Base-by-base conservation (phyloP, 2,797 vertebrate species). In the Rhinatrema bivittatum region DNA sequence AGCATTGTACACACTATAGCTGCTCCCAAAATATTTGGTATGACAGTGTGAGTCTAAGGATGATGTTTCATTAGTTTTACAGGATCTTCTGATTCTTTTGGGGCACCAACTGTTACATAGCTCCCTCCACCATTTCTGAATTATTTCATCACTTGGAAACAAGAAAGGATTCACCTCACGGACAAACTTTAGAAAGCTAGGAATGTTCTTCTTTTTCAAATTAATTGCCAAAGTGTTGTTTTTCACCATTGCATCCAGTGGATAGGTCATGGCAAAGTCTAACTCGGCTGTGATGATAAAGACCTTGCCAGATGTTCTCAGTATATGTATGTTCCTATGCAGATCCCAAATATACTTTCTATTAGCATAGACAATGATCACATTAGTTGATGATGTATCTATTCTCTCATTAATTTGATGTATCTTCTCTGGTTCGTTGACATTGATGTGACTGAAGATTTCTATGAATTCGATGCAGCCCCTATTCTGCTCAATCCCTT, bases 61-160 rank as follows among this genome's bases (percentile, higher is more conserved):
- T 22, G 16, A 10, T 14, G 46, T 20, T 15, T 46, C 46, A 13
- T 23, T 49, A 22, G 46, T 49, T 28, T 46, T 49, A 15, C 49
- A 49, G 10, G 46, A 11, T 26, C 12, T 49, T 23, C 38, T 49
- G 18, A 27, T 23, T 25, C 49, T 49, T 23, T 42, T 36, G 8
- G 46, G 38, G 35, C 46, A 49, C n/a, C 46, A 21, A 15, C 42
- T 49, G 32, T 36, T 38, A 32, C 46, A 49, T 3, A 49, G 13
- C 20, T 49, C 46, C 42, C 49, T 46, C 46, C 46, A 49, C 46
- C 46, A 49, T 7, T 46, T 49, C 17, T 46, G 32, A 22, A 49
- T 49, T 3, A 46, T 49, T 4, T 15, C 12, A 21, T 46, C 46
- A 18, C 32, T 0, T 15, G 46, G 46, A 18, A 49, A 49, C 23